Conservation (phyloP, 2,888 invertebrate species). For the Troides aeacus region DNA sequence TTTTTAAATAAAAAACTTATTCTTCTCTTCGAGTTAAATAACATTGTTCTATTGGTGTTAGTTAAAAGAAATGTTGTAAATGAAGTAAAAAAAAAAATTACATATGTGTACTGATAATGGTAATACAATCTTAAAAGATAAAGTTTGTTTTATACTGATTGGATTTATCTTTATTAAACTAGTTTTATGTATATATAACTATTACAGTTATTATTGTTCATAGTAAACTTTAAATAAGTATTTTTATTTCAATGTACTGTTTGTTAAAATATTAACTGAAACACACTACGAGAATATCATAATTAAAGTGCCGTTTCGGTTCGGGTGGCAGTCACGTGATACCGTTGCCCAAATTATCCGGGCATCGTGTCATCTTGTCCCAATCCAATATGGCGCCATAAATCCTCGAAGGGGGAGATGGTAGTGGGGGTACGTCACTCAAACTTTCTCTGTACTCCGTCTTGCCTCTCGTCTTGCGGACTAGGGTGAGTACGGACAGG, state of each 20-base stretch:
- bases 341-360: conserved; percentile 80
- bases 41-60: not conserved
- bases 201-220: too few species aligned
- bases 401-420: conserved; percentile 69
- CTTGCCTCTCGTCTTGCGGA: conserved; percentile 67
- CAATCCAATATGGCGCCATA: conserved; percentile 81
- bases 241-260: not conserved
- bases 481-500: conserved; percentile 71
- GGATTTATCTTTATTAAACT: too few species aligned
- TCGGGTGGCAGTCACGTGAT: conserved; percentile 72
- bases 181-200: too few species aligned
- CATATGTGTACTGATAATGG: too few species aligned
- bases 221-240: too few species aligned
- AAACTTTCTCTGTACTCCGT: conserved; percentile 80
- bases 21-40: not conserved
- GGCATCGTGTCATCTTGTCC: conserved; percentile 80
- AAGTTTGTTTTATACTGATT: too few species aligned
- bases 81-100: not conserved
- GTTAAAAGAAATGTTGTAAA: not conserved
- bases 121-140: too few species aligned
- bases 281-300: conserved; percentile 63
- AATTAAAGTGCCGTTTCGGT: conserved; percentile 77
- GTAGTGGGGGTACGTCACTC: conserved; percentile 77
- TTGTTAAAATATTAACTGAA: conserved; percentile 26
- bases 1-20: not conserved